phyloP scores from a whole-genome alignment of 64 coral and sea anemone species.

The Stichodactyla helianthus region DNA sequence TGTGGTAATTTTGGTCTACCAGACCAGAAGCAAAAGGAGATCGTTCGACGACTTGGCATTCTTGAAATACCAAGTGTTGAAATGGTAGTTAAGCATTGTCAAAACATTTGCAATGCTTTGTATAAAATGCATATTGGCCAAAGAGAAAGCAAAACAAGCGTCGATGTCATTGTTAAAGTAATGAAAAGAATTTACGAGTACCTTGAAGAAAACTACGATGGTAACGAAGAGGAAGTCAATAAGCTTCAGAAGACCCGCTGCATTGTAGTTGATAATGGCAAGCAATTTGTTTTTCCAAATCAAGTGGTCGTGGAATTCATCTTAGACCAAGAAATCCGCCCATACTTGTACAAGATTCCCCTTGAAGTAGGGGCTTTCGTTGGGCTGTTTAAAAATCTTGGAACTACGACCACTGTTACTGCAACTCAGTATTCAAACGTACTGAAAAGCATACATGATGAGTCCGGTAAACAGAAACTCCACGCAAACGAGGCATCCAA shows the following conservation, averaged over 20 bases:
- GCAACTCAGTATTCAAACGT: constrained; percentile 38
- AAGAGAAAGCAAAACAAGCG: neutral
- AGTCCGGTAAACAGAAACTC: neutral
- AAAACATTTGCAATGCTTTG: constrained; percentile 34
- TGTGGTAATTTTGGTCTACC: neutral
- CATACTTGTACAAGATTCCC: constrained; percentile 51
- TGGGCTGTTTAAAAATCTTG: constrained; percentile 34
- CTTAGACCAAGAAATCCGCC: constrained; percentile 35
- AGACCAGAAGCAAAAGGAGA: neutral
- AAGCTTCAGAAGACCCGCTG: neutral
- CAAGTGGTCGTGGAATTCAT: constrained; percentile 34
- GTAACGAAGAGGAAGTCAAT: neutral
- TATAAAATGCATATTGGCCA: neutral
- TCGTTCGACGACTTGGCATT: constrained; percentile 23
- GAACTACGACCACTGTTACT: neutral
- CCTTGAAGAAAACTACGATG: neutral
- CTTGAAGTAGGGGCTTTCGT: constrained; percentile 14
- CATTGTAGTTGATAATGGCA: constrained; percentile 26
- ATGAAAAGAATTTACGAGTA: neutral
- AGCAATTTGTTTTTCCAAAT: constrained; percentile 7
- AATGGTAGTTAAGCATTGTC: constrained; percentile 38
- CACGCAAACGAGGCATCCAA: constrained; percentile 13
- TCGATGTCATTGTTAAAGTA: neutral
- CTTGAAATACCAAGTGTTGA: constrained; percentile 31
- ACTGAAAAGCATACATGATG: constrained; percentile 13